phyloP scores from a whole-genome alignment of 2,888 invertebrate genomes.

The Archips crataeganus region DNA sequence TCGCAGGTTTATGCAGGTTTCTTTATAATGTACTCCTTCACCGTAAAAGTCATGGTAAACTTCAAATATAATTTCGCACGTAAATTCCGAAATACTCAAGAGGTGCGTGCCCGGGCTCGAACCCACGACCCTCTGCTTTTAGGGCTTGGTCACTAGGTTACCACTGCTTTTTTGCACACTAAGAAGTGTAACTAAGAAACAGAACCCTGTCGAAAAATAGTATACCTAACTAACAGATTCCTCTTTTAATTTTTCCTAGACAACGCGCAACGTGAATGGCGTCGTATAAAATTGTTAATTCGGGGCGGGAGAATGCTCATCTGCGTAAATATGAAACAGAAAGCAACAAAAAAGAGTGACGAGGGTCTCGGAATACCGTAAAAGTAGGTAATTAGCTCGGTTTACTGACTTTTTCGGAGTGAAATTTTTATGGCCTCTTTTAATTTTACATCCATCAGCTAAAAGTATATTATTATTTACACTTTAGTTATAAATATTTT shows the following conservation, averaged over 20 bases:
- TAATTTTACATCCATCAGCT: conserved; percentile 12
- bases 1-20: too few species aligned
- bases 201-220: background rate
- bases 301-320: conserved; percentile 31
- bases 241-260: background rate
- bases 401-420: conserved; percentile 19
- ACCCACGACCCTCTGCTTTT: too few species aligned
- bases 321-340: conserved; percentile 24
- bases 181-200: too few species aligned
- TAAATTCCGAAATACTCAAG: too few species aligned
- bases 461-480: conserved; percentile 8
- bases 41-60: too few species aligned
- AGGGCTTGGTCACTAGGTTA: too few species aligned
- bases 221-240: background rate
- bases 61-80: too few species aligned
- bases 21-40: too few species aligned
- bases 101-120: too few species aligned
- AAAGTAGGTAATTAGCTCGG: conserved; percentile 26
- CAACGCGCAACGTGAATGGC: conserved; percentile 19
- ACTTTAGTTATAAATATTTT: background rate
- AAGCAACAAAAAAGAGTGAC: conserved; percentile 27
- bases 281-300: conserved; percentile 26
- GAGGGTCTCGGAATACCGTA: conserved; percentile 25
- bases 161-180: too few species aligned
- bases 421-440: conserved; percentile 14